These are phyloP conservation scores for Lasioglossum figueresi DNA, from an alignment of 2,888 invertebrate species.

Conservation along the genomic window DNA sequence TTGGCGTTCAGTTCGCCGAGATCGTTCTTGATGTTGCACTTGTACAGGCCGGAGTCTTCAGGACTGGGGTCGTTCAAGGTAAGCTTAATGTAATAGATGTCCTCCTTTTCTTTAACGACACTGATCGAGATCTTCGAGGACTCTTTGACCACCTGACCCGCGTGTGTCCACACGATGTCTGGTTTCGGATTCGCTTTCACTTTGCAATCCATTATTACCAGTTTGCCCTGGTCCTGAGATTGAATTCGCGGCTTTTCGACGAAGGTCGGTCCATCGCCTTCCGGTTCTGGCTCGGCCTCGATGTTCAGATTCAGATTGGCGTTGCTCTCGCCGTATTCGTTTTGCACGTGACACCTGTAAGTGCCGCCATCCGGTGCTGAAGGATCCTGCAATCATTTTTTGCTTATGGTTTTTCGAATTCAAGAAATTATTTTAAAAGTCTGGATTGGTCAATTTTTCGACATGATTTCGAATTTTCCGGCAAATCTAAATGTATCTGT, in stretches of 20 bases:
- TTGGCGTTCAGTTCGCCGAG: constrained; percentile 99
- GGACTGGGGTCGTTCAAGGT: constrained; percentile 95
- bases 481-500: neutral
- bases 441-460: neutral
- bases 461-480: neutral
- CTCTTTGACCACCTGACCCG: constrained; percentile 91
- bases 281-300: constrained; percentile 97
- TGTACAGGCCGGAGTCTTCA: constrained; percentile 98
- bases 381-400: constrained; percentile 87
- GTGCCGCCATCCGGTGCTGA: constrained; percentile 92
- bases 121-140: constrained; percentile 92
- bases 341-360: constrained; percentile 97
- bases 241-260: constrained; percentile 95
- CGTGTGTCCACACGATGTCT: constrained; percentile 92
- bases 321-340: constrained; percentile 98
- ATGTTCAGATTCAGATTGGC: constrained; percentile 98
- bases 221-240: constrained; percentile 92
- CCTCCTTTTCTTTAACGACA: constrained; percentile 89
- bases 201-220: constrained; percentile 94
- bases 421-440: neutral
- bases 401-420: neutral
- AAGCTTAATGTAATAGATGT: constrained; percentile 93
- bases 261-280: constrained; percentile 97
- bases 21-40: constrained; percentile 98
- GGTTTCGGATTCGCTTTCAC: constrained; percentile 93